phyloP scores from a whole-genome alignment of 2,888 invertebrate species.

The Capitulum mitella region DNA sequence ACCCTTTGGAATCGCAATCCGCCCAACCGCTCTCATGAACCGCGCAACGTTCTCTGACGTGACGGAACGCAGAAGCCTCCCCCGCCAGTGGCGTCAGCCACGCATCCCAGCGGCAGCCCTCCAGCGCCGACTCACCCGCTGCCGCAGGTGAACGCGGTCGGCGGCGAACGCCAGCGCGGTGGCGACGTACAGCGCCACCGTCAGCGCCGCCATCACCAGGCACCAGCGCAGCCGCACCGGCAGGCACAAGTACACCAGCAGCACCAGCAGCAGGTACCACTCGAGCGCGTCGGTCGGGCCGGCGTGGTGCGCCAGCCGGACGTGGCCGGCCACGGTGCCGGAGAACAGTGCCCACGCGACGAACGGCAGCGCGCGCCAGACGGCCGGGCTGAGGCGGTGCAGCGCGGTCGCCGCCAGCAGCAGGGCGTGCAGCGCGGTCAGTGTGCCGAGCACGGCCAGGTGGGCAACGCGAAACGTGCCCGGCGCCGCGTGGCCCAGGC shows the following conservation, averaged over 20 bases:
- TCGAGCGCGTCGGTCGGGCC: constrained; percentile 56
- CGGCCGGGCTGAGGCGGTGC: constrained; percentile 26
- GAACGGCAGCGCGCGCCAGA: constrained; percentile 51
- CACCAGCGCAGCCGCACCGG: constrained; percentile 55
- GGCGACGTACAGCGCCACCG: constrained; percentile 34
- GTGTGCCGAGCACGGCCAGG: background rate
- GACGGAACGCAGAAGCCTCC: no score
- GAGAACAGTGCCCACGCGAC: constrained; percentile 57
- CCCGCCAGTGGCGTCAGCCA: no score
- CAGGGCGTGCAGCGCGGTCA: background rate
- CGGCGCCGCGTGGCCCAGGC: constrained; percentile 41
- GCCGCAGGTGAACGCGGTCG: background rate
- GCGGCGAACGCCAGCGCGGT: constrained; percentile 24
- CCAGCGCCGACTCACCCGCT: background rate
- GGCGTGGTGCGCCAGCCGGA: constrained; percentile 46
- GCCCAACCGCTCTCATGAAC: no score
- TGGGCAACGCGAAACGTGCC: constrained; percentile 39
- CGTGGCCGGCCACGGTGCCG: constrained; percentile 54
- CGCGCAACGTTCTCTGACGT: no score
- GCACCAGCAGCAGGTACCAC: constrained; percentile 63
- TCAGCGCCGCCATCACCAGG: constrained; percentile 35
- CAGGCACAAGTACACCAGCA: constrained; percentile 63
- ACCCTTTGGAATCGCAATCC: no score
- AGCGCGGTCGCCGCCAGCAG: background rate
- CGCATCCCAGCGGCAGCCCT: background rate